A percentile compares a stretch with the other conserved stretches of the same genome.
phyloP scores from a whole-genome alignment of 2,888 invertebrate species.

The Ptycholaimellus sp. region DNA sequence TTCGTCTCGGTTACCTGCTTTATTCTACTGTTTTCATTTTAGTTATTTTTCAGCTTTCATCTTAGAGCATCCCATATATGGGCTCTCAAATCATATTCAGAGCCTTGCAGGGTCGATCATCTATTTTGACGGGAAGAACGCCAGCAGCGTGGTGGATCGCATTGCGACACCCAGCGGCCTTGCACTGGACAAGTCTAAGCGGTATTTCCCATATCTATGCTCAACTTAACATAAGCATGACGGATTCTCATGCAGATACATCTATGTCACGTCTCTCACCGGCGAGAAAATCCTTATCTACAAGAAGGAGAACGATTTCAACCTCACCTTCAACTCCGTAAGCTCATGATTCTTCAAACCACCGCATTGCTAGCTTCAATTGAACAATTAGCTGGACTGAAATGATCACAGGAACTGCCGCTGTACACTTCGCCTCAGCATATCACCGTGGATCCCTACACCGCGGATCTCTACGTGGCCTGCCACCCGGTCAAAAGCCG shows the following conservation, averaged over 20 bases:
- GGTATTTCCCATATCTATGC: too few relatives aligned
- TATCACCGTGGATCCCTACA: constrained; percentile 4
- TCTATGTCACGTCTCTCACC: constrained; percentile 6
- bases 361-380: too few relatives aligned
- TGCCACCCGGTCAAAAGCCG: constrained; percentile 6
- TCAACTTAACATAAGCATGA: not conserved
- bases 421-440: constrained; percentile 4
- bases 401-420: constrained; percentile 2
- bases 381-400: too few relatives aligned
- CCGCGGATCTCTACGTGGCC: constrained; percentile 7
- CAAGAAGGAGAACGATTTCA: not conserved
- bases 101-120: too few relatives aligned
- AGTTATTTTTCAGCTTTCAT: too few relatives aligned
- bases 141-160: constrained; percentile 1
- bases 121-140: constrained; percentile 6
- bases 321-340: not conserved
- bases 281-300: constrained; percentile 2
- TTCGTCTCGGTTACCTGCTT: constrained; percentile 5
- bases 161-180: constrained; percentile 3
- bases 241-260: constrained; percentile 1
- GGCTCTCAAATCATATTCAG: too few relatives aligned
- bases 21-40: too few relatives aligned
- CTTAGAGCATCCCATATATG: too few relatives aligned
- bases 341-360: too few relatives aligned
- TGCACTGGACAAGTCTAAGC: constrained; percentile 6